Base-by-base conservation (phyloP, 2,797 vertebrate genomes). In the Dendrocincla tyrannina region DNA sequence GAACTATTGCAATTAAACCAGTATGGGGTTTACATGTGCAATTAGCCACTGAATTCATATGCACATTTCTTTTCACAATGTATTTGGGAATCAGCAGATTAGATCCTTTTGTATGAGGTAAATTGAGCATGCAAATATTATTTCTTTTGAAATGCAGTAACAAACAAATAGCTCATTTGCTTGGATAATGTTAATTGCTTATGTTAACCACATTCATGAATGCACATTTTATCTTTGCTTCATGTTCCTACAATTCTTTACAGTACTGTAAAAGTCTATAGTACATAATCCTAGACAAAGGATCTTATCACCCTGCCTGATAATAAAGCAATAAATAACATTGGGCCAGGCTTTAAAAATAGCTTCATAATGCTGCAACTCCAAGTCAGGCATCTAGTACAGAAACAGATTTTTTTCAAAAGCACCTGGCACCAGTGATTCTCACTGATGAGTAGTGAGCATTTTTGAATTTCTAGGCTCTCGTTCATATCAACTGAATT, bases 151-250 rank as follows among this genome's bases (percentile, higher is more conserved):
- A 83, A 53, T 67, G 85, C 56, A 93, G 52, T 88, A 78, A 76
- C 68, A 93, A 88, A 89, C 41, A 95, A 87, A 90, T 70, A 89
- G 73, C 62, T 62, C 32, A 72, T 96, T 96, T 94, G 46, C 37
- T 76, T 87, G 41, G n/a, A 17, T 84, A 73, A 44, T 49, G 91
- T 62, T 96, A 87, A 92, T 90, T 92, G 84, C 20, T 74, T 95
- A 88, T 68, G 25, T 95, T 96, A 89, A 94, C 77, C 41, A 93
- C 75, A 81, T 87, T 77, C 35, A 46, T 55, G 74, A 50, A 64
- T 90, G 81, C 55, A 68, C 55, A 46, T 90, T 96, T 96, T 81
- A 33, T 82, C 63, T 94, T 46, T 91, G 22, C 41, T 63, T 8
- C 37, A 5, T 85, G 47, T 87, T 93, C 80, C 70, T 96, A 7